Evolutionary conservation across 2,888 invertebrate species (phyloP), one percentile per base, ranked within the genome.

Genomic region (Didymodactylos carnosus): DNA sequence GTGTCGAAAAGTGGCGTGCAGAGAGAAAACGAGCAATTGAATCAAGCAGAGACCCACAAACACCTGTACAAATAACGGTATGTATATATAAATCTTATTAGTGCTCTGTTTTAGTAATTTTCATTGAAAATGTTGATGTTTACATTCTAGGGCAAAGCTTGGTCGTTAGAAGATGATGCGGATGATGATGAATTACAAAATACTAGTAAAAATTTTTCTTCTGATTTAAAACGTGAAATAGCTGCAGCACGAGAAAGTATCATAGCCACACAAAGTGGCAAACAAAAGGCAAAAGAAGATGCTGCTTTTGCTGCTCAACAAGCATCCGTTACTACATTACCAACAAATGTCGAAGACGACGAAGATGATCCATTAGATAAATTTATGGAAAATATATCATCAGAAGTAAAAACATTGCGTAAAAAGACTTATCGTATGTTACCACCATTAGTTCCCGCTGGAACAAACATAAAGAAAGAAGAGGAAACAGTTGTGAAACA

Each of bases 121-220:
- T 77, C 2, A 77, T 77, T 72, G 73, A 76, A 19, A 76, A 77
- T 7, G 41, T 75, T 10, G 73, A 76, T 11, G 29, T 53, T 19
- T 39, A 49, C 75, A 49, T 75, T 75, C 23, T 40, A 76, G 41
- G 75, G 74, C 70, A 94, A 93, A 83, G 91, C 92, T 80, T 95
- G 95, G 92, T 93, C 92, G 75, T 85, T 95, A 73, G 93, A 95
- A 82, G 94, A 95, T 83, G 95, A 97, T 80, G 94, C 92, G 77
- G 92, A 91, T 77, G 94, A 94, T 74, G 82, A 74, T 19, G 74
- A 74, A 19, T 25, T 11, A 27, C 70, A 70, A 40, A 39, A 23
- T 40, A 35, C 19, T 70, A 40, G 4, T 27, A 10, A 16, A 40
- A n/a, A n/a, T n/a, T 10, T n/a, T 35, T 6, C 29, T 10, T 1